Base-by-base conservation (phyloP, 2,113 vertebrate genomes). In the Phalacrocorax brasilianus region DNA sequence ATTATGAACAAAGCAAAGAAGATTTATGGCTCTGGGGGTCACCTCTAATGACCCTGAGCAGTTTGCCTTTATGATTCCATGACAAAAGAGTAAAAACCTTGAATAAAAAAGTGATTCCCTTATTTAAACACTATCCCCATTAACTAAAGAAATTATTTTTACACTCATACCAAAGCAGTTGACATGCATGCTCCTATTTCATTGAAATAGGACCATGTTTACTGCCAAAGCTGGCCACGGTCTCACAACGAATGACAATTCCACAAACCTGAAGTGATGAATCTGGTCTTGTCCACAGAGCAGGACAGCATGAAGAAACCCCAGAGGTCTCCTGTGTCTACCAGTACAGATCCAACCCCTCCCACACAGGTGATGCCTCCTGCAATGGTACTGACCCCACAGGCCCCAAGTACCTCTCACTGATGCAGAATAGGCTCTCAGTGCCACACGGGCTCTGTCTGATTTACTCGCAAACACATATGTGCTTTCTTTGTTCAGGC, bases 391-490 rank as follows among this genome's bases (percentile, higher is more conserved):
- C 28, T 14, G 40, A 40, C 45, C 38, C 44, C 50, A 52, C 7
- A 14, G 56, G 5, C 50, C 58, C 50, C 1, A 0, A 28, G 15
- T n/a, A 32, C 44, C 63, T 70, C 56, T 35, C 71, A 22, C 30
- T 7, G 26, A 65, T 26, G 26, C 63, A 71, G 44, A 65, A 71
- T 19, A 23, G 12, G 11, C 24, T 81, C 63, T 53, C 9, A 2
- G 26, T 40, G 68, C 55, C 26, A 44, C 23, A 50, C 11, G 16
- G 53, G 33, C 53, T 56, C 47, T 35, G 21, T 14, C n/a, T 6
- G 32, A 32, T 20, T 12, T 24, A 19, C 24, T 13, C 1, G 2
- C 2, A 0, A 32, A 56, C 30, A 56, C 5, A 9, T 18, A 27
- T 0, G 0, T 24, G 38, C 47, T 67, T 63, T 35, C 50, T 42